These are phyloP conservation scores for Pogonophryne albipinna DNA, from an alignment of 2,797 vertebrate species.

Conservation along the genomic window DNA sequence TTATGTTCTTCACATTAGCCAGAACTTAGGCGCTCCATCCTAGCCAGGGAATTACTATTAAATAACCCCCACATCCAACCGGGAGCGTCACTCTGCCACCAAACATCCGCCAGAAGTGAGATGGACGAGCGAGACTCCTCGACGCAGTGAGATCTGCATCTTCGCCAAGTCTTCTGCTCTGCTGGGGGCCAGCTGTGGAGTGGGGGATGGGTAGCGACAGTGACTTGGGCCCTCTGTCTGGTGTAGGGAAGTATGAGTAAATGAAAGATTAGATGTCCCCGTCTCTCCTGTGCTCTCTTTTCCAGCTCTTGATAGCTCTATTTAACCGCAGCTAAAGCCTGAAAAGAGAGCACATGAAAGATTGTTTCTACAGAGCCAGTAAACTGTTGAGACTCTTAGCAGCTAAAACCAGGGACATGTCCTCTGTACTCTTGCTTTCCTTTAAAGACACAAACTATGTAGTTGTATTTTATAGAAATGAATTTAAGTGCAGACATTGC, in stretches of 20 bases:
- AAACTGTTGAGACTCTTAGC: slow-evolving; percentile 25
- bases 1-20: slow-evolving; percentile 42
- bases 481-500: slow-evolving; percentile 44
- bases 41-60: slow-evolving; percentile 40
- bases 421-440: slow-evolving; percentile 34
- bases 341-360: slow-evolving; percentile 59
- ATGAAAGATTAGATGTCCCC: slow-evolving; percentile 36
- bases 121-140: slow-evolving; percentile 36
- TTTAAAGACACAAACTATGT: slow-evolving; percentile 51
- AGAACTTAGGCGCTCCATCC: slow-evolving; percentile 44
- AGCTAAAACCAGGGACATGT: slow-evolving; percentile 41
- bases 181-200: slow-evolving; percentile 47
- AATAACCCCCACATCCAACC: slow-evolving; percentile 34
- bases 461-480: slow-evolving; percentile 40
- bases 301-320: neutral
- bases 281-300: slow-evolving; percentile 60
- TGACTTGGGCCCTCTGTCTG: slow-evolving; percentile 38
- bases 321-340: slow-evolving; percentile 3
- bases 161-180: slow-evolving; percentile 38
- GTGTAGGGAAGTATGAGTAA: slow-evolving; percentile 47
- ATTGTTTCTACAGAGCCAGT: slow-evolving; percentile 13
- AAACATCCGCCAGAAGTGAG: slow-evolving; percentile 39
- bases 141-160: slow-evolving; percentile 45
- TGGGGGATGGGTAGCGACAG: slow-evolving; percentile 48
- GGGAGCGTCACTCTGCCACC: slow-evolving; percentile 37